Conservation (phyloP, 1,140 invertebrate genomes). For the Pantala flavescens region DNA sequence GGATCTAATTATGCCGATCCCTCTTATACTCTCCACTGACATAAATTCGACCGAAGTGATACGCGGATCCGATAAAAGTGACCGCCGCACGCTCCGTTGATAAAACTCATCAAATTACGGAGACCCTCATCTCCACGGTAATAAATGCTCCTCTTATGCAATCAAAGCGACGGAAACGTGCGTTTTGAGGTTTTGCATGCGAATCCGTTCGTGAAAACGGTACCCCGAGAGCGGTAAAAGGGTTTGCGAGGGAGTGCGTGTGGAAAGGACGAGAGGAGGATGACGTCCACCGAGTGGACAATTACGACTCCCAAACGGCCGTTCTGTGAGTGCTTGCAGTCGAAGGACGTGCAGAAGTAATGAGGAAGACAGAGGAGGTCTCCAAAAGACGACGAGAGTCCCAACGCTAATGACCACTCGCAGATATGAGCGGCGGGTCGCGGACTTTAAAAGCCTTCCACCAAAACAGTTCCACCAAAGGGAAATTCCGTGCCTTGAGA, state of each 20-base stretch:
- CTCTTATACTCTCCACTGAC: not conserved
- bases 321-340: not conserved
- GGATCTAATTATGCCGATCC: not conserved
- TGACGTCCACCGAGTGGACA: not conserved
- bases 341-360: not conserved
- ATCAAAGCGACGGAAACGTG: not conserved
- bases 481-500: not conserved
- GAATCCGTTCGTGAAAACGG: slow-evolving; percentile 3
- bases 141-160: not conserved
- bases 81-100: not conserved
- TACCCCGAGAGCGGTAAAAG: not conserved
- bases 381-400: not conserved
- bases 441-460: not conserved
- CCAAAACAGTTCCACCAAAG: not conserved
- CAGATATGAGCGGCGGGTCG: not conserved
- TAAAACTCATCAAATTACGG: slow-evolving; percentile 10
- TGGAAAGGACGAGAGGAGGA: not conserved
- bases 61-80: not conserved
- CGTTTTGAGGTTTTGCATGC: not conserved
- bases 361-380: not conserved
- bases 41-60: not conserved
- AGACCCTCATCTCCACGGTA: not conserved
- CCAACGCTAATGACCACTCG: not conserved
- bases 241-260: not conserved
- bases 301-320: not conserved